These are phyloP conservation scores for Syrmaticus mikado DNA, from an alignment of 2,113 vertebrate species.

Conservation along the genomic window DNA sequence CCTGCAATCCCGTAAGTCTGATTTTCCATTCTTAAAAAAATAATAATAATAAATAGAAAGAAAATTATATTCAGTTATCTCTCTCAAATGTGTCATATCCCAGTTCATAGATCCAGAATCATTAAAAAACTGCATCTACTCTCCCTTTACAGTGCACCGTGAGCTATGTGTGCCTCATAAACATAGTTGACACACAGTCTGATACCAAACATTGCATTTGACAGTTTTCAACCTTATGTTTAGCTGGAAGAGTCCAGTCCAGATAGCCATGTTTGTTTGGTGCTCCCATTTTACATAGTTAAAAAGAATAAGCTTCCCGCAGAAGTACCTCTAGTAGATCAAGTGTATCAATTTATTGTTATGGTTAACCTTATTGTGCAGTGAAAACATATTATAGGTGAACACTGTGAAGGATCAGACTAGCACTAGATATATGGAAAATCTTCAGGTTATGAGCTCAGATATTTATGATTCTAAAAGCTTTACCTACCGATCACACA, in stretches of 20 bases:
- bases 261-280: neutral
- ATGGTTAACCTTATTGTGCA: neutral
- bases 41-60: neutral
- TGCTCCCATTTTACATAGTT: neutral
- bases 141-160: neutral
- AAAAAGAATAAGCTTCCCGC: neutral
- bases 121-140: neutral
- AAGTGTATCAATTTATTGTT: neutral
- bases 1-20: neutral
- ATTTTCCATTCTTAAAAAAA: neutral
- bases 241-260: neutral
- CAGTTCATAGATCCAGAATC: neutral
- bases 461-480: neutral
- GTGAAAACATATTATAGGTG: fast-evolving
- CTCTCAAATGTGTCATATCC: neutral
- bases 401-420: neutral
- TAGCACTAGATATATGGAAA: neutral
- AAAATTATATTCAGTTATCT: neutral
- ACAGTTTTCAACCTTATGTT: neutral
- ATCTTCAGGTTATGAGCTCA: neutral
- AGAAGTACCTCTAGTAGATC: neutral
- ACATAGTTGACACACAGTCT: neutral
- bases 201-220: neutral
- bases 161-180: neutral
- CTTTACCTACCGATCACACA: neutral